Conservation (phyloP, 2,888 invertebrate genomes). For the Mythimna pallens region DNA sequence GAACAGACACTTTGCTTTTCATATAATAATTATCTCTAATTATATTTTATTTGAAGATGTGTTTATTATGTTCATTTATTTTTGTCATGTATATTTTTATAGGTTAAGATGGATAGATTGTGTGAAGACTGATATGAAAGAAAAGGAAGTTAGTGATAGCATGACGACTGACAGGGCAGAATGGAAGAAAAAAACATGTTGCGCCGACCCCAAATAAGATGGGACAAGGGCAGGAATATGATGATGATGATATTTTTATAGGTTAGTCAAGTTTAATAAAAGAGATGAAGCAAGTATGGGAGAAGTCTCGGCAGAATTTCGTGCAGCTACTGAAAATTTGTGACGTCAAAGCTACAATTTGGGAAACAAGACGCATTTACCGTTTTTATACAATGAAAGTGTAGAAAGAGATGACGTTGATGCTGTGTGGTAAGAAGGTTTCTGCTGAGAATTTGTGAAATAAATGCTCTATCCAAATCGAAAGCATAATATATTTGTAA, state of each 20-base stretch:
- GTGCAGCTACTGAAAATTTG: neutral
- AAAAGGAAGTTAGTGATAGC: too few relatives aligned
- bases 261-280: neutral
- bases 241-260: neutral
- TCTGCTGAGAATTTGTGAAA: neutral
- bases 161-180: too few relatives aligned
- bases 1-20: constrained; percentile 45
- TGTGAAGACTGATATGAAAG: too few relatives aligned
- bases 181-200: too few relatives aligned
- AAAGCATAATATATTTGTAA: too few relatives aligned
- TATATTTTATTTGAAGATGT: constrained; percentile 21
- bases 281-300: neutral
- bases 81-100: neutral
- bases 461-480: too few relatives aligned
- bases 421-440: neutral
- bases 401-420: neutral
- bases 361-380: neutral
- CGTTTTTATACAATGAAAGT: neutral
- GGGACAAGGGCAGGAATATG: too few relatives aligned
- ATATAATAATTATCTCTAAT: constrained; percentile 45
- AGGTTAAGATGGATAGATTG: too few relatives aligned
- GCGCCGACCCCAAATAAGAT: too few relatives aligned
- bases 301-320: neutral
- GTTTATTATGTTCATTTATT: constrained; percentile 37
- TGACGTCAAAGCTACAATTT: neutral